A percentile compares a stretch with the other conserved stretches of the same genome.
Conservation (phyloP, 2,113 vertebrate species). For the Harpagus bidentatus region DNA sequence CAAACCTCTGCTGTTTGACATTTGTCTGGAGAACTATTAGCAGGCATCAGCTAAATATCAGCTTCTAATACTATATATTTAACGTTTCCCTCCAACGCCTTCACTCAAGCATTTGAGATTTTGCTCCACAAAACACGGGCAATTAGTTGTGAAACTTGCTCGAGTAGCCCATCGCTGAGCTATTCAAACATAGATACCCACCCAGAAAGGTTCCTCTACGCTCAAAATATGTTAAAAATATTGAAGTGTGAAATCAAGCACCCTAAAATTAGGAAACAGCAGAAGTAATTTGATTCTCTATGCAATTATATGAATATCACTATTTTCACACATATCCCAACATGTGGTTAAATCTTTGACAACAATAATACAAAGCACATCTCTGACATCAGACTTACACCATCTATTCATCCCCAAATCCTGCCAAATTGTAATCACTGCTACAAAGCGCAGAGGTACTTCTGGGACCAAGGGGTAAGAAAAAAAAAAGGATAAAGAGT, state of each 20-base stretch:
- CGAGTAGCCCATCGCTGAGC: neutral
- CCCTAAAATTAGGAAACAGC: neutral
- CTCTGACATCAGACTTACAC: neutral
- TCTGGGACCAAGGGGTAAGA: neutral
- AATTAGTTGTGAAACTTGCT: neutral
- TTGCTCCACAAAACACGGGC: neutral
- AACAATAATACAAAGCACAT: rapidly evolving
- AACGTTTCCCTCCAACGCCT: neutral
- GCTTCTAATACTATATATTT: neutral
- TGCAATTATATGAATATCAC: neutral
- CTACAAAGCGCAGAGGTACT: neutral
- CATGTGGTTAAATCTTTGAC: neutral
- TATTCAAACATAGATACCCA: neutral
- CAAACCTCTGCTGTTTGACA: neutral
- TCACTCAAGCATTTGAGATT: neutral
- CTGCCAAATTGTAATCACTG: neutral
- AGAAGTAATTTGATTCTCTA: neutral
- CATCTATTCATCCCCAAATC: neutral
- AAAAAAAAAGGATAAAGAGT: neutral
- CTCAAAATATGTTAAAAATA: neutral
- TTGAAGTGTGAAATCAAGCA: neutral
- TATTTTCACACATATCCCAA: neutral
- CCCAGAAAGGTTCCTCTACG: neutral
- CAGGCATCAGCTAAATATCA: neutral
- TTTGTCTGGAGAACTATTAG: neutral